These are phyloP conservation scores for Aphidius ervi DNA, from an alignment of 1,140 invertebrate species.

Conservation along the genomic window DNA sequence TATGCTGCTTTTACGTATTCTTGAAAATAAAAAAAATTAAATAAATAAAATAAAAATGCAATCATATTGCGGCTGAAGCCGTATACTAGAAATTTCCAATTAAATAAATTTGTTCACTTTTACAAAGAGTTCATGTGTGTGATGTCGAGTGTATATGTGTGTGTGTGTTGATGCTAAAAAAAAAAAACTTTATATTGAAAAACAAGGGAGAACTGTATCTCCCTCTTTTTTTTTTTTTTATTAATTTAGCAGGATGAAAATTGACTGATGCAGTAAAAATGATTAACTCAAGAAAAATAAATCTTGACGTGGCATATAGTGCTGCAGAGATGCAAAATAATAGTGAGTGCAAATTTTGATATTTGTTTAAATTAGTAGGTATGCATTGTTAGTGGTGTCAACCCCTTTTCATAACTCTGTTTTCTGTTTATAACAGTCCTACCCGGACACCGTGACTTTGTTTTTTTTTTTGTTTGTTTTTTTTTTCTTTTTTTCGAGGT, in stretches of 20 bases:
- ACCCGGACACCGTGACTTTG: conserved; percentile 15
- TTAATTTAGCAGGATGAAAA: too few species aligned
- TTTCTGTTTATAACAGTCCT: conserved; percentile 24
- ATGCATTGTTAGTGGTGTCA: background rate
- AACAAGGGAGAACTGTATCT: too few species aligned
- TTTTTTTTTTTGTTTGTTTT: background rate
- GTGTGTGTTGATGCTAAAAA: background rate
- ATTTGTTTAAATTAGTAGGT: conserved; percentile 29
- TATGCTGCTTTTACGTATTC: conserved; percentile 9
- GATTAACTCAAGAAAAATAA: conserved; percentile 1
- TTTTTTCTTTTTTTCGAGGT: background rate
- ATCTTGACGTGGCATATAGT: background rate
- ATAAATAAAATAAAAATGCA: conserved; percentile 2
- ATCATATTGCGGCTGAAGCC: too few species aligned
- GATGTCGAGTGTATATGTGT: too few species aligned
- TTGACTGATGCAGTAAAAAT: background rate
- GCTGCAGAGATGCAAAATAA: conserved; percentile 12
- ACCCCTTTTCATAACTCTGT: conserved; percentile 27
- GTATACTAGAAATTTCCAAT: too few species aligned
- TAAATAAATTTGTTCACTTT: too few species aligned
- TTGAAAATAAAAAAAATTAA: conserved; percentile 7
- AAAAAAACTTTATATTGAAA: background rate
- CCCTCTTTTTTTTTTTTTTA: too few species aligned
- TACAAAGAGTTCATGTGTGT: too few species aligned
- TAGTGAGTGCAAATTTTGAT: conserved; percentile 23